phyloP scores from a whole-genome alignment of 64 coral and sea anemone species.

The Dendronephthya gigantea region DNA sequence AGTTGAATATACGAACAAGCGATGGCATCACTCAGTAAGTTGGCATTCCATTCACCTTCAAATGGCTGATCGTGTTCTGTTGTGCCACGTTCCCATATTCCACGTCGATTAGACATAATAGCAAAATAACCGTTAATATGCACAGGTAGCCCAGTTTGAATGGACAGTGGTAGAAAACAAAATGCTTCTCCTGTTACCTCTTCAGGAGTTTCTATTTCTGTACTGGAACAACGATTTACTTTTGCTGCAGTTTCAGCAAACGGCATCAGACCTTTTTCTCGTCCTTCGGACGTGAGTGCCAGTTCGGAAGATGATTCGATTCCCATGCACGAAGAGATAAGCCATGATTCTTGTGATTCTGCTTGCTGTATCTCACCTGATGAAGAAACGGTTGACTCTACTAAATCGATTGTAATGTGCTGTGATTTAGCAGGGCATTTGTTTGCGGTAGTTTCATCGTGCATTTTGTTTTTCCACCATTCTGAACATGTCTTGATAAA shows the following conservation, averaged over 20 bases:
- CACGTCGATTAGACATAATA: background rate
- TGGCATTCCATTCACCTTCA: background rate
- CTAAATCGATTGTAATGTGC: slow-evolving; percentile 7
- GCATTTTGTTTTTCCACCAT: background rate
- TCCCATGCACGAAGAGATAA: background rate
- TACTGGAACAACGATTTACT: background rate
- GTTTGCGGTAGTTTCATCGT: background rate
- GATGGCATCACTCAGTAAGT: background rate
- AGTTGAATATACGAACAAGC: background rate
- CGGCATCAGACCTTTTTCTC: slow-evolving; percentile 5
- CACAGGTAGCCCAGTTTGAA: slow-evolving; percentile 44
- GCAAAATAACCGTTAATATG: slow-evolving; percentile 57
- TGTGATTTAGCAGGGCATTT: slow-evolving; percentile 17
- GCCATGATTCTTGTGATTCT: slow-evolving; percentile 1
- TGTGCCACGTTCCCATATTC: slow-evolving; percentile 27
- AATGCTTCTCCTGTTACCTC: slow-evolving; percentile 24
- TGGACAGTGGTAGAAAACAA: slow-evolving; percentile 54
- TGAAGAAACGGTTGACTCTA: background rate
- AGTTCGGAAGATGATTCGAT: background rate
- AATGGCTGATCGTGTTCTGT: background rate
- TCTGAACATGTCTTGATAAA: background rate
- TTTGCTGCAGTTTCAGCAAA: background rate
- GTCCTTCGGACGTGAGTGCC: background rate
- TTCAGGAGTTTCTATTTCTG: background rate
- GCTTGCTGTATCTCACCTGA: background rate